Base-by-base conservation (phyloP, 2,113 vertebrate genomes). In the Gobius niger region DNA sequence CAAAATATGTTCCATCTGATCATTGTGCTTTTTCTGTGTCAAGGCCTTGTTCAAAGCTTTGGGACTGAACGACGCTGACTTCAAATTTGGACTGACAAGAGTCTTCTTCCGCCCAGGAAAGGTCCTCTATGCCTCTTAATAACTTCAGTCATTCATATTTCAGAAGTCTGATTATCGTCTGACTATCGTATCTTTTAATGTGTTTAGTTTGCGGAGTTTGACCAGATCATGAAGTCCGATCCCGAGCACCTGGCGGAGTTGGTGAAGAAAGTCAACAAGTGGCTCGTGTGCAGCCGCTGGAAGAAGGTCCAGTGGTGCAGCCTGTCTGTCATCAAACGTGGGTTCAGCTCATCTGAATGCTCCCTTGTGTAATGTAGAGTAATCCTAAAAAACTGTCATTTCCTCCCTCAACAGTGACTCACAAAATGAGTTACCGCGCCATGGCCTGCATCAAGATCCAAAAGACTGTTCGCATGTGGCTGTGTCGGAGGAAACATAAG, bases 181-280 rank as follows among this genome's bases (percentile, higher is more conserved):
- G 16, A 56, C 14, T 7, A 24, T 34, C 68, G 9, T 12, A 18
- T 81, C 19, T 9, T 44, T 34, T 64, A n/a, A 47, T 8, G 51
- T 42, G 19, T 2, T 66, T 88, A 99, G 98, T 99, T 99, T 93
- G 95, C 97, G 65, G 98, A 99, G 86, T 99, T 99, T 75, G 98
- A 99, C 91, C 97, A 99, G 90, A 98, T 99, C 82, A 99, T 99
- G 98, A 99, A 96, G 90, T 99, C 98, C 11, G 98, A 99, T 82
- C 97, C 98, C 0, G 97, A 98, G 66, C 96, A 99, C 81, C 93
- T 99, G 5, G 96, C 96, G 16, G 94, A 97, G 85, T 90, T 99
- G 73, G 91, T 99, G 72, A 93, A 94, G 75, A 93, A 95, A 80
- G 98, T 99, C 84, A 98, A 98, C 90, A 92, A 95, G 77, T 99